phyloP scores from a whole-genome alignment of 2,113 vertebrate genomes.

The Malurus alboscapulatus region DNA sequence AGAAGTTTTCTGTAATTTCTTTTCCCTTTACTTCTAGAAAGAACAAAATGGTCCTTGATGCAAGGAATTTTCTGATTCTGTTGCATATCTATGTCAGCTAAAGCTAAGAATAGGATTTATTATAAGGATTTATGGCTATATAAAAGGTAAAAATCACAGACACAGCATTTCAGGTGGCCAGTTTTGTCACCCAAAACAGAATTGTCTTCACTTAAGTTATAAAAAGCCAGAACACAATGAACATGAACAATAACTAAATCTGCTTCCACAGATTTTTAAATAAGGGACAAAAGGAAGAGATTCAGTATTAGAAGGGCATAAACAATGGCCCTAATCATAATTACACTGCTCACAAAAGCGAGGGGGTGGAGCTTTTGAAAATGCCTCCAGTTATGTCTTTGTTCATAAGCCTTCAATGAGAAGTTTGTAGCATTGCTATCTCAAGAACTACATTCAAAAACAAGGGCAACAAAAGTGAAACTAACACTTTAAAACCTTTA shows the following conservation, averaged over 20 bases:
- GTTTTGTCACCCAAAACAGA: not conserved
- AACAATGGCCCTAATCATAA: not conserved
- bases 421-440: not conserved
- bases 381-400: not conserved
- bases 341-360: not conserved
- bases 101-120: not conserved
- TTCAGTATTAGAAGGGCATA: not conserved
- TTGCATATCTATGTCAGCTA: not conserved
- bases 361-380: not conserved
- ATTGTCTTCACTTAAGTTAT: not conserved
- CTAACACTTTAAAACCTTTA: not conserved
- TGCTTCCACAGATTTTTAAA: not conserved
- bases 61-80: not conserved
- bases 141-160: not conserved
- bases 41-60: not conserved
- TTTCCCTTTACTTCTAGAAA: not conserved
- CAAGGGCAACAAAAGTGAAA: not conserved
- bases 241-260: not conserved
- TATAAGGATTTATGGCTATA: not conserved
- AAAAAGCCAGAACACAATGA: not conserved
- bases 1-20: not conserved
- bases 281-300: not conserved
- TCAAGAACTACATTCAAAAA: not conserved
- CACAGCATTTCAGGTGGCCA: not conserved
- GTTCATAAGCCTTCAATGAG: not conserved